Percentiles rank a stretch among this genome's conserved stretches.
These are phyloP conservation scores for Pomacea canaliculata DNA, from an alignment of 2,888 invertebrate genomes.

Conservation along the genomic window DNA sequence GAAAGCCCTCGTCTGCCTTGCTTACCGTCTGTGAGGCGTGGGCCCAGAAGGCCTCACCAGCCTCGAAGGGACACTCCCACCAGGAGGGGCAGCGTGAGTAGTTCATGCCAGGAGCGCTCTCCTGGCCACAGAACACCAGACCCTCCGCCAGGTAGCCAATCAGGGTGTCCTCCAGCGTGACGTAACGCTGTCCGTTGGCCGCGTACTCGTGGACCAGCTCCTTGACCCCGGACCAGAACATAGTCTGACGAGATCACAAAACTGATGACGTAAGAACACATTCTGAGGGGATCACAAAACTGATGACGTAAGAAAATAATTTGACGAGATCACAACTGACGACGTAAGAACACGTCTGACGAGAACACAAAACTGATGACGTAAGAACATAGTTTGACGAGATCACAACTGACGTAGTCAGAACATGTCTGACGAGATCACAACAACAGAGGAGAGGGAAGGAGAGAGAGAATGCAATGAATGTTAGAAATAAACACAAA, in stretches of 20 bases:
- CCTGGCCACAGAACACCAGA: slow-evolving; percentile 51
- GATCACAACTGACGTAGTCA: not conserved
- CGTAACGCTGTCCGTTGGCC: slow-evolving; percentile 38
- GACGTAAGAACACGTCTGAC: not conserved
- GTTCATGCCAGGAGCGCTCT: slow-evolving; percentile 38
- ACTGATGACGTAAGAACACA: not conserved
- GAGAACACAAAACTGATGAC: not conserved
- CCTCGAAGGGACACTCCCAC: slow-evolving; percentile 39
- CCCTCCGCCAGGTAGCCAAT: slow-evolving; percentile 50
- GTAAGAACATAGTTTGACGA: slow-evolving; percentile 41
- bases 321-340: slow-evolving; percentile 23
- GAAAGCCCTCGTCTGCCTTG: not conserved
- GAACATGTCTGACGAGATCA: not conserved
- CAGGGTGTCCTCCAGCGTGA: slow-evolving; percentile 50
- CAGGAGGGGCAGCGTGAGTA: slow-evolving; percentile 43
- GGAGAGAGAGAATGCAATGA: no score
- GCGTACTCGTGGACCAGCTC: slow-evolving; percentile 44
- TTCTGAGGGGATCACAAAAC: not conserved
- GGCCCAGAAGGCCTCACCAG: slow-evolving; percentile 50
- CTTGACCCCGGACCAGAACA: slow-evolving; percentile 53
- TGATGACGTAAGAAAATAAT: slow-evolving; percentile 37
- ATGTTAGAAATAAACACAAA: no score
- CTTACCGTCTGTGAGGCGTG: slow-evolving; percentile 46
- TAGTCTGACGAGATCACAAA: slow-evolving; percentile 29
- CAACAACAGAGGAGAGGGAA: not conserved